Conservation (phyloP, 2,113 vertebrate species). For the Dromiciops gliroides region DNA sequence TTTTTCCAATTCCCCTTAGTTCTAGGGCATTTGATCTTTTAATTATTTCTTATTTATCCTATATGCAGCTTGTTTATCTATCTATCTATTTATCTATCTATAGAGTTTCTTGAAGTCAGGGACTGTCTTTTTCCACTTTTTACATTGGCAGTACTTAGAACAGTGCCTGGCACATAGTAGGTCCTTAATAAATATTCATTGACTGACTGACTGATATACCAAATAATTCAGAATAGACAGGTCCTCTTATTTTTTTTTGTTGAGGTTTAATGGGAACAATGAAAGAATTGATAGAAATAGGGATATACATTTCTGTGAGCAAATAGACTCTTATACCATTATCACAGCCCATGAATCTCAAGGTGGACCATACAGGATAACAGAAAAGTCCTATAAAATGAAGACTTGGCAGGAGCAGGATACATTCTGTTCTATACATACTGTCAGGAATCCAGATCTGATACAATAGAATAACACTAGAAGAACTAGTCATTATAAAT, state of each 20-base stretch:
- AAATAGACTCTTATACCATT: neutral
- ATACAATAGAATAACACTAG: slow-evolving; percentile 17
- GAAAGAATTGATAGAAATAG: neutral
- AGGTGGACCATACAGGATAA: slow-evolving; percentile 3
- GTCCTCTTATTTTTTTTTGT: slow-evolving; percentile 26
- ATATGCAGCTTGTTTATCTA: neutral
- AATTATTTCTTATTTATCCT: neutral
- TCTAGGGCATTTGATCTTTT: neutral
- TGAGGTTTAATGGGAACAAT: slow-evolving; percentile 15
- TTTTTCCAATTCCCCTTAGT: neutral
- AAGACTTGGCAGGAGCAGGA: neutral
- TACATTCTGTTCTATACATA: neutral
- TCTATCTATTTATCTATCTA: too few relatives aligned
- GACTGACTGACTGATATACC: neutral
- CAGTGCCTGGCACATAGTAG: neutral
- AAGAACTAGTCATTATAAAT: slow-evolving; percentile 12
- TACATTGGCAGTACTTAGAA: neutral
- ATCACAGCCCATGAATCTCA: neutral
- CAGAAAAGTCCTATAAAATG: neutral
- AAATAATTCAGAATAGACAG: neutral
- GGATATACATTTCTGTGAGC: neutral
- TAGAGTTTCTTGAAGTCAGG: neutral
- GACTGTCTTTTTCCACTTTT: neutral
- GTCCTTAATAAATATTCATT: neutral
- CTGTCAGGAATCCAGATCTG: slow-evolving; percentile 23